phyloP scores from a whole-genome alignment of 1,140 invertebrate species.

The Ooceraea biroi region DNA sequence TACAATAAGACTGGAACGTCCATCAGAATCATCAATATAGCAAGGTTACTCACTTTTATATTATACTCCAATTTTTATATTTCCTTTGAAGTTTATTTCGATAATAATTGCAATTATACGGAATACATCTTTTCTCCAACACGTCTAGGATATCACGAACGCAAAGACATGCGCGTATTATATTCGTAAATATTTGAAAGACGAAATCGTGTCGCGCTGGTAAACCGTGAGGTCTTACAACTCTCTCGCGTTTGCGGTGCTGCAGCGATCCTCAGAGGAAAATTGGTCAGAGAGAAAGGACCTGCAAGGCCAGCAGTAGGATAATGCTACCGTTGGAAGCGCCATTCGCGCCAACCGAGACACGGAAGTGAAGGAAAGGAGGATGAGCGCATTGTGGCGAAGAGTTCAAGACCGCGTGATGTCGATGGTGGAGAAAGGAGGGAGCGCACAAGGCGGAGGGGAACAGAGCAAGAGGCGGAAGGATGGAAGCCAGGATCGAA shows the following conservation, averaged over 20 bases:
- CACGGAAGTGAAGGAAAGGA: slow-evolving; percentile 27
- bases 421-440: slow-evolving; percentile 33
- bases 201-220: slow-evolving; percentile 35
- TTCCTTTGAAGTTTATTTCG: neutral
- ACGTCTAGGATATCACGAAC: neutral
- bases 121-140: neutral
- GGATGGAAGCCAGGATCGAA: slow-evolving; percentile 70
- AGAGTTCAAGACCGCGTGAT: slow-evolving; percentile 47
- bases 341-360: slow-evolving; percentile 39
- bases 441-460: neutral
- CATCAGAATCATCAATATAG: too few relatives aligned
- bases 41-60: too few relatives aligned
- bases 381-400: slow-evolving; percentile 43
- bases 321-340: slow-evolving; percentile 48
- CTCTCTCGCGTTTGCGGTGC: slow-evolving; percentile 25
- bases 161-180: neutral
- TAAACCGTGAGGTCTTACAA: slow-evolving; percentile 11
- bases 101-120: neutral
- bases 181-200: slow-evolving; percentile 20
- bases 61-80: neutral
- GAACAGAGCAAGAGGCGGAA: slow-evolving; percentile 21
- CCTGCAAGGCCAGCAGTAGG: slow-evolving; percentile 47
- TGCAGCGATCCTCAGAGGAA: slow-evolving; percentile 29
- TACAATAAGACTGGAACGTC: too few relatives aligned
- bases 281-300: slow-evolving; percentile 63